Base-by-base conservation (phyloP, 2,113 vertebrate species). In the Nothobranchius kuhntae region DNA sequence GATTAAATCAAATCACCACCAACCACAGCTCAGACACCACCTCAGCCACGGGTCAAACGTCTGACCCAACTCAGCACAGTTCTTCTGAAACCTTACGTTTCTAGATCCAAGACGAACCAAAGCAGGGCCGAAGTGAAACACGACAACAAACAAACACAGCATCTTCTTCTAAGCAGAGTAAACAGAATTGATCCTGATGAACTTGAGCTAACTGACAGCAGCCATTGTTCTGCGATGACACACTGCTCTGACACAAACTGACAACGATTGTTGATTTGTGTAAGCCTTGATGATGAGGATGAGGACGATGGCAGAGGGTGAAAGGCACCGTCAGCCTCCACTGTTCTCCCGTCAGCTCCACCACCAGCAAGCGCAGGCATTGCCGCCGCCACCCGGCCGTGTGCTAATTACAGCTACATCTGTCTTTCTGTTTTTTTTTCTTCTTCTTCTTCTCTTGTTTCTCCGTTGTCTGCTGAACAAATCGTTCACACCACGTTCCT, bases 401-500 rank as follows among this genome's bases (percentile, higher is more conserved):
- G 44, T 6, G 7, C 94, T 95, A 96, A 96, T 96, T 96, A 94
- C 80, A 45, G 51, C 94, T 95, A 94, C 93, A 93, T 94, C 93
- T 93, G 90, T 89, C 91, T 89, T 85, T 91, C 65, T 60, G 48
- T 54, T 53, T 71, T 24, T 21, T 0, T 48, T 71, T 24, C 13
- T 0, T 51, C 51, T 36, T 38, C 64, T 35, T 58, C 71, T 35
- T 52, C 61, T 26, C 67, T 62, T 38, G 14, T 65, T 68, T 61
- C 35, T 55, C 48, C 36, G 65, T 68, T 76, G 72, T 81, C 75
- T 76, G 44, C 30, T 3, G 57, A 81, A 86, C 78, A 82, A 84
- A 86, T 30, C 59, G 76, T 82, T 78, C 70, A 72, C 47, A 61
- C 73, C 67, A 64, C 68, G 78, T 94, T 90, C 91, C 92, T 87